A percentile compares a stretch with the other conserved stretches of the same genome.
These are phyloP conservation scores for Phalacrocorax carbo DNA, from an alignment of 2,113 vertebrate genomes.

Conservation along the genomic window DNA sequence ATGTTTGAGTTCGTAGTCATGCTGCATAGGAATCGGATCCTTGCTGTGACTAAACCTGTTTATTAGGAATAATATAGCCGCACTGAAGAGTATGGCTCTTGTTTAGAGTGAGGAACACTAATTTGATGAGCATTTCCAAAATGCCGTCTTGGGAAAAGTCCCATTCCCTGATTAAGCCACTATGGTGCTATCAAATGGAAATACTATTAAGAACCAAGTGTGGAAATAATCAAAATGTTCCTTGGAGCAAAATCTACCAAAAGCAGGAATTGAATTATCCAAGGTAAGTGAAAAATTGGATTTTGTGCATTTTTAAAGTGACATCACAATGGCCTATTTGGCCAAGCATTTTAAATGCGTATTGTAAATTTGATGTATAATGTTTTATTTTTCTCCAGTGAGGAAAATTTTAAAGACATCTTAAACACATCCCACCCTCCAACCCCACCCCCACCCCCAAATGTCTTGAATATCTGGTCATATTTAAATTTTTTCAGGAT, in stretches of 20 bases:
- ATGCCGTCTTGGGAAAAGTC: neutral
- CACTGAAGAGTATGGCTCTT: neutral
- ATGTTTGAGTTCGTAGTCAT: neutral
- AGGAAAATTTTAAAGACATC: neutral
- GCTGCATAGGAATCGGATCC: neutral
- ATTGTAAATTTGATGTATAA: neutral
- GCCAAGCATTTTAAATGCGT: neutral
- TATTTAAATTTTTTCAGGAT: neutral
- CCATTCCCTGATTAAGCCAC: neutral
- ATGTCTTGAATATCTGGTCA: neutral
- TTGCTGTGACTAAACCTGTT: neutral
- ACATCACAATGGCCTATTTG: neutral
- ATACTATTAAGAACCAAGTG: neutral
- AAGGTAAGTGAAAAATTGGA: neutral
- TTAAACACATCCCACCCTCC: neutral
- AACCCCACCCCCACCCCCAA: too few relatives aligned
- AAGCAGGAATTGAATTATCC: neutral
- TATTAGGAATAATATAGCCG: neutral
- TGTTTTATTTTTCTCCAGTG: neutral
- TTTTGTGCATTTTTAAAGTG: constrained; percentile 10
- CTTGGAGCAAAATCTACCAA: neutral
- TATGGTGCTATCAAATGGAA: neutral
- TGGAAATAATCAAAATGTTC: neutral
- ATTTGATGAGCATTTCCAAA: neutral
- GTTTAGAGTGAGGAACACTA: neutral